phyloP scores from a whole-genome alignment of 2,113 vertebrate genomes.

The Antigone vipio region DNA sequence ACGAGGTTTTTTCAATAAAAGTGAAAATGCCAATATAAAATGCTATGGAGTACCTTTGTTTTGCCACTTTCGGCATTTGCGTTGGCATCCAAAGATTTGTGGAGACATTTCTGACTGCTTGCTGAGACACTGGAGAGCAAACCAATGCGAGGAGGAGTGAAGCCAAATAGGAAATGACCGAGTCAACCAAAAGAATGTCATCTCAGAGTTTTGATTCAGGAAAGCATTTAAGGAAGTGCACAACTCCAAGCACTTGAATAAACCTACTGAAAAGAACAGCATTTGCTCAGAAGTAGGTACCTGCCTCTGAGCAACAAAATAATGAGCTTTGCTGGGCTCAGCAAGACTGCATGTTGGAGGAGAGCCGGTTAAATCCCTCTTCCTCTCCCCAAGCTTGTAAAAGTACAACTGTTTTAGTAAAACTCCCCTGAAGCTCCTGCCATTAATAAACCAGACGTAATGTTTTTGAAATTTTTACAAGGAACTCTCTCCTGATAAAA shows the following conservation, averaged over 20 bases:
- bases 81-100: neutral
- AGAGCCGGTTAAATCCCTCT: neutral
- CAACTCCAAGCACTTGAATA: neutral
- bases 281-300: neutral
- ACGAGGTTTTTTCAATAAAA: neutral
- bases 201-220: neutral
- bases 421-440: neutral
- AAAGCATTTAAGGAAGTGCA: neutral
- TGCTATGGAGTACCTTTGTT: neutral
- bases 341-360: neutral
- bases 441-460: neutral
- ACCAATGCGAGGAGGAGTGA: neutral
- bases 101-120: neutral
- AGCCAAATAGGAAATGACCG: neutral
- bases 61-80: neutral
- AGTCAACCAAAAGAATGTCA: neutral
- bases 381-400: neutral
- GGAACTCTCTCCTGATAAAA: neutral
- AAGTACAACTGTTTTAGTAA: neutral
- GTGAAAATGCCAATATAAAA: neutral
- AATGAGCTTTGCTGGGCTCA: neutral
- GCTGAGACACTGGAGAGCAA: neutral
- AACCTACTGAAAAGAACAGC: neutral
- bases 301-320: neutral
- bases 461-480: neutral